Conservation (phyloP, 2,797 vertebrate species). For the Acipenser oxyrinchus region DNA sequence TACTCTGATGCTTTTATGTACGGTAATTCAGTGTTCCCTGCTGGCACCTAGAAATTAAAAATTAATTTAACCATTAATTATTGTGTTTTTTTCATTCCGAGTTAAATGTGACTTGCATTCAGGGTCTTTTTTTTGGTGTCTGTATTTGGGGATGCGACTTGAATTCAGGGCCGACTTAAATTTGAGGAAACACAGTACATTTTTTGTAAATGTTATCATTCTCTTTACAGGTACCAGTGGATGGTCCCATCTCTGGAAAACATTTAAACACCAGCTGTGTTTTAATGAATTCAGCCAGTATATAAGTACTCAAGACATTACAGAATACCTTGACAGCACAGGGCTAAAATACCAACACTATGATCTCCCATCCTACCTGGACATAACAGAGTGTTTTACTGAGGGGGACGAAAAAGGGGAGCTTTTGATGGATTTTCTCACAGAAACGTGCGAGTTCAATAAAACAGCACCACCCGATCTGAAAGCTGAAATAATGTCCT, state of each 20-base stretch:
- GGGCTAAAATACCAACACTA: slow-evolving; percentile 59
- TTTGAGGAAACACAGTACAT: too few species aligned
- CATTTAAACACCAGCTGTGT: slow-evolving; percentile 55
- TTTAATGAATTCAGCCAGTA: slow-evolving; percentile 56
- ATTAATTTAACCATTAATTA: too few species aligned
- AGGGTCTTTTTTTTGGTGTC: too few species aligned
- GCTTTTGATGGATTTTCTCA: slow-evolving; percentile 83
- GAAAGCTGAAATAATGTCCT: slow-evolving; percentile 58
- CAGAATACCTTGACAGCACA: slow-evolving; percentile 54
- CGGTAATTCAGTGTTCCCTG: too few species aligned
- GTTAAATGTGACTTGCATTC: too few species aligned
- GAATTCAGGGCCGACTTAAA: too few species aligned
- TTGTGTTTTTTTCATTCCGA: too few species aligned
- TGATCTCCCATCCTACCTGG: slow-evolving; percentile 70
- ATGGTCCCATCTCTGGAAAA: slow-evolving; percentile 73
- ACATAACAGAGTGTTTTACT: slow-evolving; percentile 83
- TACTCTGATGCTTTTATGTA: too few species aligned
- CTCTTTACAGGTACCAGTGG: slow-evolving; percentile 61
- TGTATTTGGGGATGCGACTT: too few species aligned
- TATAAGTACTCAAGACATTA: slow-evolving; percentile 62
- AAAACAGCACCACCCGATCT: slow-evolving; percentile 67
- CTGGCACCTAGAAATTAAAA: too few species aligned
- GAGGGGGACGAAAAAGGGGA: slow-evolving; percentile 74
- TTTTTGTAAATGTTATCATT: background rate
- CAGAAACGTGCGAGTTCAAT: slow-evolving; percentile 71